phyloP scores from a whole-genome alignment of 1,140 invertebrate species.

The Colletes gigas region DNA sequence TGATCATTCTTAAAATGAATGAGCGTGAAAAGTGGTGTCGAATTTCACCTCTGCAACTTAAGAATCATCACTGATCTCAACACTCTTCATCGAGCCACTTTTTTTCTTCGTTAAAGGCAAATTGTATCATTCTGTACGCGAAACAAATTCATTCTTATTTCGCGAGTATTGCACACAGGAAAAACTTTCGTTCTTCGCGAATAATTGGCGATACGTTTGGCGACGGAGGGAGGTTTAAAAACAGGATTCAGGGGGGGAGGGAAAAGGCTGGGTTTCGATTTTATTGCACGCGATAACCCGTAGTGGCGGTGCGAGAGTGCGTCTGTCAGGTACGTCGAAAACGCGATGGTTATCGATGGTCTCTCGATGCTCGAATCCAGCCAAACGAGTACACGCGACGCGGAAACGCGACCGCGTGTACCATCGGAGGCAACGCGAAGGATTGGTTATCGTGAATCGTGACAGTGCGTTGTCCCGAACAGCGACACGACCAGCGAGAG shows the following conservation, averaged over 20 bases:
- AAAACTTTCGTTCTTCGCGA: no score
- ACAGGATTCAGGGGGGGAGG: not conserved
- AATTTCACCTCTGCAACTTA: no score
- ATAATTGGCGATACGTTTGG: no score
- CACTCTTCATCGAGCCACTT: no score
- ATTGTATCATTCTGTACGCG: no score
- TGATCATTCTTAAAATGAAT: no score
- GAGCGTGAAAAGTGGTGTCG: no score
- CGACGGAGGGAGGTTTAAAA: not conserved
- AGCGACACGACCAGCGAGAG: constrained; percentile 44
- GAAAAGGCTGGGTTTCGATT: not conserved
- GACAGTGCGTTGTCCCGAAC: constrained; percentile 41
- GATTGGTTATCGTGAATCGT: constrained; percentile 41
- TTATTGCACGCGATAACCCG: constrained; percentile 13
- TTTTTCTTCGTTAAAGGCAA: no score
- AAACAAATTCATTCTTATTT: no score
- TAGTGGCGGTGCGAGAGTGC: constrained; percentile 15
- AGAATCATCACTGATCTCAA: no score
- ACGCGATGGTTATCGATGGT: constrained; percentile 61
- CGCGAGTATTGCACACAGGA: no score
- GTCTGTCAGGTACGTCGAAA: constrained; percentile 53
- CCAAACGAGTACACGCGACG: constrained; percentile 43
- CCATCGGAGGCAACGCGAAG: constrained; percentile 41
- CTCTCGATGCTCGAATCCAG: constrained; percentile 60
- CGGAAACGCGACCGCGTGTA: constrained; percentile 48